A percentile compares a stretch with the other conserved stretches of the same genome.
Evolutionary conservation across 2,888 invertebrate species (phyloP).

Genomic region (Pollenia amentaria): DNA sequence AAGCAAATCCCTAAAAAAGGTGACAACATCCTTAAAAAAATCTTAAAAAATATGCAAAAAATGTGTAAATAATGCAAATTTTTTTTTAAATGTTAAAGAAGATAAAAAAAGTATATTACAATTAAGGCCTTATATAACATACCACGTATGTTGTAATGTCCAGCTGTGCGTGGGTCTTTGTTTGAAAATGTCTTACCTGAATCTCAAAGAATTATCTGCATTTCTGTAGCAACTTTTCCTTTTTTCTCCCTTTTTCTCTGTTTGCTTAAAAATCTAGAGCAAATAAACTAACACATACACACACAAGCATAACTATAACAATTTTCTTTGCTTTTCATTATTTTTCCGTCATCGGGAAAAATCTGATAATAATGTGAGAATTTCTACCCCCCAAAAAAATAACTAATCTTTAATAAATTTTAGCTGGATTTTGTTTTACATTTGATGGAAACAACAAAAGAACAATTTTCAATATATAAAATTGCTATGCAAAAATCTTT

Average conservation of each 20-base stretch:
- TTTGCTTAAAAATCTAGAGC: constrained; percentile 67
- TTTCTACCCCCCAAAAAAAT: constrained; percentile 72
- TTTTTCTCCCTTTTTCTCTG: neutral
- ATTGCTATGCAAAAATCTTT: constrained; percentile 64
- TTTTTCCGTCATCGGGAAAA: neutral
- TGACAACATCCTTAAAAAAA: constrained; percentile 40
- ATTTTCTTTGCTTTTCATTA: constrained; percentile 33
- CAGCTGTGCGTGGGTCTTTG: constrained; percentile 75
- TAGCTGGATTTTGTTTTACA: constrained; percentile 45
- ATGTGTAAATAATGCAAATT: constrained; percentile 57
- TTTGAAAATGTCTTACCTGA: constrained; percentile 57
- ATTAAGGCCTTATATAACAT: constrained; percentile 22
- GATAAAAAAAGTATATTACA: neutral
- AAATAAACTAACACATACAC: constrained; percentile 48
- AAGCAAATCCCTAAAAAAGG: constrained; percentile 35
- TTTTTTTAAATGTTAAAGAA: neutral
- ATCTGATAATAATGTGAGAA: constrained; percentile 74
- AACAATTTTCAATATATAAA: constrained; percentile 30
- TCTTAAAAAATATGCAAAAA: constrained; percentile 43
- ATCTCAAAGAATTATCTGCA: constrained; percentile 44
- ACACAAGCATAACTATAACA: neutral
- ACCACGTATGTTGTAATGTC: constrained; percentile 53
- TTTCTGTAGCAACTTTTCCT: constrained; percentile 15
- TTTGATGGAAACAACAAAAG: constrained; percentile 53
- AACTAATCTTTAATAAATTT: constrained; percentile 64